Evolutionary conservation across 2,797 vertebrate species (phyloP).

Genomic region (Garrulus glandarius): DNA sequence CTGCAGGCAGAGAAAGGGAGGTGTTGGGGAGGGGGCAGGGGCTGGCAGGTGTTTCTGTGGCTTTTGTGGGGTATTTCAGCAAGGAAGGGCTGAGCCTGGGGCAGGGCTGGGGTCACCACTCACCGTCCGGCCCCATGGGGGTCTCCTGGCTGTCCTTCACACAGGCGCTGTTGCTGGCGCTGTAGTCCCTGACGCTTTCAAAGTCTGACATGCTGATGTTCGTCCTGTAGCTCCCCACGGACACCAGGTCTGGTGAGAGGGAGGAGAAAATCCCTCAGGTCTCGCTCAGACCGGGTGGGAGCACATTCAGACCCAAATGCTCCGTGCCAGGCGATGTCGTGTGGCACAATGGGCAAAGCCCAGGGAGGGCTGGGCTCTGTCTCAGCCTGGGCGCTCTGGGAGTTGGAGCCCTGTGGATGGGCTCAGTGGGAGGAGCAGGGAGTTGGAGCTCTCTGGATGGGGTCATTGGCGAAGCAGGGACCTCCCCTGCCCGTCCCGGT

Average conservation of each 20-base stretch:
- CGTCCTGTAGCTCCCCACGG: constrained; percentile 77
- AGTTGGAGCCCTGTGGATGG: fast-evolving
- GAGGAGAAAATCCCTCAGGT: fast-evolving
- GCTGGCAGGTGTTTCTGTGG: not conserved
- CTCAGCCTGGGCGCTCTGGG: not conserved
- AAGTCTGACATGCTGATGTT: constrained; percentile 80
- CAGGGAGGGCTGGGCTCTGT: fast-evolving
- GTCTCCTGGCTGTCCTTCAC: constrained; percentile 57
- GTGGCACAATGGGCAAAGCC: fast-evolving
- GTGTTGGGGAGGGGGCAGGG: fast-evolving
- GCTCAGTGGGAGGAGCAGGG: not conserved
- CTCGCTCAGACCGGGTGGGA: fast-evolving
- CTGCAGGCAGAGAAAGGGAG: constrained; percentile 34
- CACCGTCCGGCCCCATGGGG: constrained; percentile 51
- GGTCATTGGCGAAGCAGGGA: not conserved
- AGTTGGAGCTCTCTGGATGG: fast-evolving
- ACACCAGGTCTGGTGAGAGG: constrained; percentile 69
- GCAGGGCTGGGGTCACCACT: not conserved
- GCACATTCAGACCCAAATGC: fast-evolving
- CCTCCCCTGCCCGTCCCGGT: fast-evolving
- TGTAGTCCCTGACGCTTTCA: constrained; percentile 46
- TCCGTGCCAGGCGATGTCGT: fast-evolving
- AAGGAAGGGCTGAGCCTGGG: fast-evolving
- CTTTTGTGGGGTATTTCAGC: not conserved
- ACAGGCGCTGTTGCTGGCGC: constrained; percentile 43